Evolutionary conservation across 2,113 vertebrate species (phyloP).

Genomic region (Osmerus eperlanus): DNA sequence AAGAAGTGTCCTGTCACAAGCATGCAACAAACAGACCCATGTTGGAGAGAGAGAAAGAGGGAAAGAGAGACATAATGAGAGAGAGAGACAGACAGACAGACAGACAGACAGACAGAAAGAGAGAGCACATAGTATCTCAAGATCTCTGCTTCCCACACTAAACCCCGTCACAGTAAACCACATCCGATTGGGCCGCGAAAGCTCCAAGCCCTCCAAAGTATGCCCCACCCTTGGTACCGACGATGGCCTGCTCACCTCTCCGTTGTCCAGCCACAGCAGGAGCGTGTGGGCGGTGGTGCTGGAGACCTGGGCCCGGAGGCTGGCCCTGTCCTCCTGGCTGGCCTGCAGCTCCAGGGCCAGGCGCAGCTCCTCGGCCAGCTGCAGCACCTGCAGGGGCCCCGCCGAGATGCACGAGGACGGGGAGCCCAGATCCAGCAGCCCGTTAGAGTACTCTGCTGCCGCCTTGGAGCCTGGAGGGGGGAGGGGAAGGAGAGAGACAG

Average conservation of each 20-base stretch:
- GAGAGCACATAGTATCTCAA: not conserved
- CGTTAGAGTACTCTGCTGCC: constrained; percentile 75
- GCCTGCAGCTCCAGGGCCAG: constrained; percentile 83
- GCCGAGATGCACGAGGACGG: constrained; percentile 60
- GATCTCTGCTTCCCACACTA: too few species aligned
- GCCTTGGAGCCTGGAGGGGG: constrained; percentile 79
- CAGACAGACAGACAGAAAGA: not conserved
- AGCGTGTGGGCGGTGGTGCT: constrained; percentile 77
- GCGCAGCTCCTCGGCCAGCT: constrained; percentile 86
- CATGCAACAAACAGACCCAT: not conserved
- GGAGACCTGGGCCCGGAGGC: constrained; percentile 81
- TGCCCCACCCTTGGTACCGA: constrained; percentile 39
- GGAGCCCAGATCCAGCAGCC: constrained; percentile 77
- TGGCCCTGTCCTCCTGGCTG: constrained; percentile 72
- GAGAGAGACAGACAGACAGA: not conserved
- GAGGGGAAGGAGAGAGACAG: too few species aligned
- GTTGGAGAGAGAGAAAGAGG: not conserved
- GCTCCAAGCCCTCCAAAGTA: not conserved
- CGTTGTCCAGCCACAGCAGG: constrained; percentile 79
- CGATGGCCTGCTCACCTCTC: constrained; percentile 61
- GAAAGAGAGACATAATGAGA: not conserved
- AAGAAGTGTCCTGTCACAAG: too few species aligned
- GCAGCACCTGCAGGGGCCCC: constrained; percentile 84
- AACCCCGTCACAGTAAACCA: too few species aligned
- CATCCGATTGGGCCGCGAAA: too few species aligned